phyloP scores from a whole-genome alignment of 2,888 invertebrate genomes.

The Limenitis camilla region DNA sequence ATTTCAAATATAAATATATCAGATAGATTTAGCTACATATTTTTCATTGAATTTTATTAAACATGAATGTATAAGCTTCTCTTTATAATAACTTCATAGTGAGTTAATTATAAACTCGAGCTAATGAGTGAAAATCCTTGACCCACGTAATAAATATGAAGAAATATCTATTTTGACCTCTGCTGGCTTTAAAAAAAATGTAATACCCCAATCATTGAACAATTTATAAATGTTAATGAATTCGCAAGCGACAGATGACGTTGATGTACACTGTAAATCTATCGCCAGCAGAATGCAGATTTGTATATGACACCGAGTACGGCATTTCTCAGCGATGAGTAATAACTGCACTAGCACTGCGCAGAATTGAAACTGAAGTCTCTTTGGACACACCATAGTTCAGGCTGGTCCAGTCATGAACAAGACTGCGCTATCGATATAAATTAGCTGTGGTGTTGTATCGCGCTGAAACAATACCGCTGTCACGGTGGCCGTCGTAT shows the following conservation, averaged over 20 bases:
- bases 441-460: constrained; percentile 62
- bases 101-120: no score
- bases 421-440: constrained; percentile 60
- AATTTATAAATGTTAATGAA: no score
- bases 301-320: constrained; percentile 23
- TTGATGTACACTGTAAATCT: constrained; percentile 22
- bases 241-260: no score
- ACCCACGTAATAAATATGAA: no score
- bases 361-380: constrained; percentile 26
- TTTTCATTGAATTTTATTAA: no score
- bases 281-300: constrained; percentile 15
- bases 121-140: no score
- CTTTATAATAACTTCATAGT: no score
- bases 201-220: not conserved
- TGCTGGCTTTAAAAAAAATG: no score
- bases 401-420: constrained; percentile 39
- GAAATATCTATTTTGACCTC: not conserved
- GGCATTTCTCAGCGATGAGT: constrained; percentile 21
- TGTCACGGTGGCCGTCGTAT: constrained; percentile 60
- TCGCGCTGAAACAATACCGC: constrained; percentile 58
- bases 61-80: no score
- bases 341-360: constrained; percentile 20
- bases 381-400: constrained; percentile 22
- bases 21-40: no score
- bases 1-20: no score